Percentiles rank a stretch among this genome's conserved stretches.
phyloP scores from a whole-genome alignment of 2,113 vertebrate genomes.

The Diadophis punctatus region DNA sequence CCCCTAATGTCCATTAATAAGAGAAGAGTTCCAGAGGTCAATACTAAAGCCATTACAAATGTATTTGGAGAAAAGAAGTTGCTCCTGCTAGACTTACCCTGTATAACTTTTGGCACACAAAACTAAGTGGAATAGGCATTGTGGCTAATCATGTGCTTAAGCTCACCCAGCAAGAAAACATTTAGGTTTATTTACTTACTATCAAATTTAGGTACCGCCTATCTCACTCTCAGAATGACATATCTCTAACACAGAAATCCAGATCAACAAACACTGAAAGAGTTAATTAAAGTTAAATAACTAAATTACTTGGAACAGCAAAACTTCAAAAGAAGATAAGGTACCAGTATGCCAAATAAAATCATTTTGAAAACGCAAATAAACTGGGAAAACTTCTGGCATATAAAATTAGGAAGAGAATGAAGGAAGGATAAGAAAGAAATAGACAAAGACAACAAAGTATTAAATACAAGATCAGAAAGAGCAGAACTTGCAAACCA shows the following conservation, averaged over 20 bases:
- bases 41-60: not conserved
- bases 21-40: not conserved
- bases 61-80: not conserved
- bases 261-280: not conserved
- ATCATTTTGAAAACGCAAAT: not conserved
- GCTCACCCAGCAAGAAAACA: not conserved
- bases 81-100: not conserved
- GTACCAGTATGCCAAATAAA: not conserved
- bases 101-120: not conserved
- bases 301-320: not conserved
- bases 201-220: not conserved
- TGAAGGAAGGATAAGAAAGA: not conserved
- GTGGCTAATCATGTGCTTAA: not conserved
- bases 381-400: not conserved
- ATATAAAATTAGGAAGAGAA: not conserved
- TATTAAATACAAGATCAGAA: not conserved
- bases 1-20: rapidly evolving
- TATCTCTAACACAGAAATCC: not conserved
- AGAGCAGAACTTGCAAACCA: not conserved
- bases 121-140: not conserved
- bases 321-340: not conserved
- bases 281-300: not conserved
- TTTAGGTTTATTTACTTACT: not conserved
- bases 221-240: not conserved
- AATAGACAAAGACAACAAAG: not conserved